Percentiles rank a stretch among this genome's conserved stretches.
phyloP scores from a whole-genome alignment of 2,797 vertebrate genomes.

The Pristis pectinata region DNA sequence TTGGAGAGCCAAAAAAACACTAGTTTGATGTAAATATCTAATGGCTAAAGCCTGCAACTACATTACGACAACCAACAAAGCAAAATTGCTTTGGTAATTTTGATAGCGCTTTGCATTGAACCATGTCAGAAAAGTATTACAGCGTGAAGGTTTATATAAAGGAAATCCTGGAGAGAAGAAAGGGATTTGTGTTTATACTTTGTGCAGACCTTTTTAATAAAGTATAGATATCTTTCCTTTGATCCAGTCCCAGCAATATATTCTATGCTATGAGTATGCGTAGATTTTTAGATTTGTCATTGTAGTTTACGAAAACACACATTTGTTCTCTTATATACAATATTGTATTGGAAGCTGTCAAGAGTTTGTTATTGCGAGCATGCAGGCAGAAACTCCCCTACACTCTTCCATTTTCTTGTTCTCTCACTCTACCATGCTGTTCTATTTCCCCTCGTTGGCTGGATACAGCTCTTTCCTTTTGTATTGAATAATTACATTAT shows the following conservation, averaged over 20 bases:
- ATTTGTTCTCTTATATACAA: background rate
- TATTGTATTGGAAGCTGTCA: background rate
- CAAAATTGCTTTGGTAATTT: background rate
- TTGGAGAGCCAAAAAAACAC: background rate
- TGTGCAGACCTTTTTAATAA: background rate
- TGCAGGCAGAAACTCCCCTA: background rate
- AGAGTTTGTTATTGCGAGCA: background rate
- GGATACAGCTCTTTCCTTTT: background rate
- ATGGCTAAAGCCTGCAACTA: background rate
- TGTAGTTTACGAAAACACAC: background rate
- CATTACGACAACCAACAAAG: background rate
- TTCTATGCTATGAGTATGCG: background rate
- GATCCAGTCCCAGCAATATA: background rate
- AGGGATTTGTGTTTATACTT: background rate
- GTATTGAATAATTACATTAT: background rate
- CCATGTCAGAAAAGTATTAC: background rate
- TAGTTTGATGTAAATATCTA: background rate
- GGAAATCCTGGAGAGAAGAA: background rate
- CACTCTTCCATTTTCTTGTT: no score
- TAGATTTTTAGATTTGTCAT: background rate
- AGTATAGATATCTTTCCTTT: background rate
- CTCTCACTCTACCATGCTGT: background rate
- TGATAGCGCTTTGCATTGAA: no score
- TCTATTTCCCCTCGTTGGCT: no score
- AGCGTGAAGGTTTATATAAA: background rate